Percentiles rank a stretch among this genome's conserved stretches.
Conservation (phyloP, 2,797 vertebrate species). For the Graptemys geographica region DNA sequence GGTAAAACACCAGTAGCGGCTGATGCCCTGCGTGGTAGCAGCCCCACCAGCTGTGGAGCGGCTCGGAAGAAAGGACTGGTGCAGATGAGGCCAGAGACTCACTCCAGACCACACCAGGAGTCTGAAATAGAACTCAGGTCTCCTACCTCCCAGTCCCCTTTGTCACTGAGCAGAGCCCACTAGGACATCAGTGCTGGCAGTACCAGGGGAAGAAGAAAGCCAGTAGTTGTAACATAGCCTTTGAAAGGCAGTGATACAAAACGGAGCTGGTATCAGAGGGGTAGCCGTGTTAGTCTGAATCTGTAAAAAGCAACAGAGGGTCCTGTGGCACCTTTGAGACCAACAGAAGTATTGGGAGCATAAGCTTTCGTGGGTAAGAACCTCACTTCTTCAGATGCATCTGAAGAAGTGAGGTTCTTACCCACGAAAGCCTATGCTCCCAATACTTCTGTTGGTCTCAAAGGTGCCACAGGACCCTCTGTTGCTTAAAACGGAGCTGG, state of each 20-base stretch:
- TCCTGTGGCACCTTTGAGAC: no score
- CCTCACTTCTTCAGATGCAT: no score
- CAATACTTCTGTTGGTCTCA: no score
- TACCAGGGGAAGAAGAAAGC: background rate
- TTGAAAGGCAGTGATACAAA: background rate
- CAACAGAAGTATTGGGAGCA: no score
- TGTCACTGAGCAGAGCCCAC: background rate
- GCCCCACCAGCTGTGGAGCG: background rate
- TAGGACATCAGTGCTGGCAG: background rate
- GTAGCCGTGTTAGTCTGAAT: no score
- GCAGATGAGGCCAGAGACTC: background rate
- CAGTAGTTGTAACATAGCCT: accelerated
- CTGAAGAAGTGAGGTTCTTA: no score
- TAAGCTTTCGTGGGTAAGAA: no score
- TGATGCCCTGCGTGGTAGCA: background rate
- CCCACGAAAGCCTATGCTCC: no score
- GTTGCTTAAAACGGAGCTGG: background rate
- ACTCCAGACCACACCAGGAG: background rate
- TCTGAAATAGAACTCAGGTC: accelerated
- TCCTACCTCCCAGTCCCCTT: background rate
- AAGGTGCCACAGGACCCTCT: no score
- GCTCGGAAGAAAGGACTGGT: background rate
- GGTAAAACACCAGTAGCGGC: background rate
- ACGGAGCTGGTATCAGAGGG: background rate
- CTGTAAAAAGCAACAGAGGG: no score